Evolutionary conservation across 1,140 invertebrate genomes (phyloP).

Genomic region (Zaprionus lachaisei): DNA sequence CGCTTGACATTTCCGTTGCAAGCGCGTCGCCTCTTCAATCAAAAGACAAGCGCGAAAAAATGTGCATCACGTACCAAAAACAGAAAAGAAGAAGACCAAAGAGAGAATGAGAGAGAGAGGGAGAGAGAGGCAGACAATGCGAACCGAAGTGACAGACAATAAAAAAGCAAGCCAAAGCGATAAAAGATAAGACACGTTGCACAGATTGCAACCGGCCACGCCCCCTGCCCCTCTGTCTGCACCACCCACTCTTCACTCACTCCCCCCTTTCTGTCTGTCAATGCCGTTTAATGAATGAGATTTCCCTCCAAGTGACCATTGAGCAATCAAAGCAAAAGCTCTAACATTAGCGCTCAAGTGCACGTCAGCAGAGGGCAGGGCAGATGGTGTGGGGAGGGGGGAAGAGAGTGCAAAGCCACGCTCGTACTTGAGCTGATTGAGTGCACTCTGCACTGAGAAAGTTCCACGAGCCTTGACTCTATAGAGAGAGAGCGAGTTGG

Average conservation of each 20-base stretch:
- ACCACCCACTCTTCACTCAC: not conserved
- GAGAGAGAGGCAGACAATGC: conserved; percentile 44
- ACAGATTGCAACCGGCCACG: conserved; percentile 41
- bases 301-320: conserved; percentile 42
- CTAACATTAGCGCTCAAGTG: conserved; percentile 44
- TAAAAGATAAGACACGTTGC: conserved; percentile 77
- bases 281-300: conserved; percentile 52
- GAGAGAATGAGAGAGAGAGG: conserved; percentile 7
- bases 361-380: conserved; percentile 9
- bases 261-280: conserved; percentile 18
- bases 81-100: conserved; percentile 21
- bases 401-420: not conserved
- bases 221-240: conserved; percentile 1
- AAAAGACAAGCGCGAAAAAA: conserved; percentile 69
- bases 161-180: conserved; percentile 70
- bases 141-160: conserved; percentile 73
- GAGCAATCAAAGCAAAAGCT: conserved; percentile 50
- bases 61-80: conserved; percentile 64
- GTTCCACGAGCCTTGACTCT: conserved; percentile 1
- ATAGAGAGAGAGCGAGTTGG: not conserved
- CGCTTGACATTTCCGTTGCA: conserved; percentile 72
- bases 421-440: conserved; percentile 7
- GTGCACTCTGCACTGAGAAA: conserved; percentile 9
- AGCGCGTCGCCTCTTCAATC: conserved; percentile 63
- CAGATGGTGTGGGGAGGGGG: not conserved